Evolutionary conservation across 2,888 invertebrate genomes (phyloP), one percentile per base, ranked within the genome.

Genomic region (Diadegma fenestrale): DNA sequence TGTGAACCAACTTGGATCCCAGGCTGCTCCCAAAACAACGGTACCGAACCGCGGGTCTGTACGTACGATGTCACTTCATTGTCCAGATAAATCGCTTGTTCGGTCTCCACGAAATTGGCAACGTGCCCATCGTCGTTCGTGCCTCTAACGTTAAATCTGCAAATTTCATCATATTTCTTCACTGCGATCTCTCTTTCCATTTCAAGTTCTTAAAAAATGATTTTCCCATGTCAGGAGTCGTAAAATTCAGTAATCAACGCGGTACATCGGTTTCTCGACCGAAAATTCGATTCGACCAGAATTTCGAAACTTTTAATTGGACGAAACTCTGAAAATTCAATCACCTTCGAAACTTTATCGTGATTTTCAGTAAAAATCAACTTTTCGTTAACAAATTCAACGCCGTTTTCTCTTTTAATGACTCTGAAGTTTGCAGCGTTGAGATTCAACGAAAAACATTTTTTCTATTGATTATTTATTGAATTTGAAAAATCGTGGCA

Each of bases 21-120:
- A 0, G 99, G 99, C 93, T 99, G 99, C 93, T 99, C 99, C 99
- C 99, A 99, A 94, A 99, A 99, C 30, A 99, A 94, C 0, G 99
- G 99, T 0, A 99, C 99, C 0, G 99, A 99, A 0, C 99, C 99
- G 89, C 99, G 95, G 0, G 98, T 98, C 94, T 98, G 98, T 14
- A 99, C 95, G 92, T 97, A 98, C 7, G 99, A 99, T 7, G 97
- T 96, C 5, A 98, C 96, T 92, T 98, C 97, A 91, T 98, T 97
- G 93, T 99, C 99, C 90, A 98, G 95, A 92, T 97, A 97, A 89
- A 98, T 97, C 19, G 99, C 98, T 95, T 99, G 99, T 94, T 99
- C 99, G 0, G 99, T 99, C 95, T 99, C 99, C 41, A 99, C 99
- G 95, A 99, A 99, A 95, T 99, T 99, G 0, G 99, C 99, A 19